phyloP scores from a whole-genome alignment of 2,888 invertebrate genomes.

The Tupiocoris notatus region DNA sequence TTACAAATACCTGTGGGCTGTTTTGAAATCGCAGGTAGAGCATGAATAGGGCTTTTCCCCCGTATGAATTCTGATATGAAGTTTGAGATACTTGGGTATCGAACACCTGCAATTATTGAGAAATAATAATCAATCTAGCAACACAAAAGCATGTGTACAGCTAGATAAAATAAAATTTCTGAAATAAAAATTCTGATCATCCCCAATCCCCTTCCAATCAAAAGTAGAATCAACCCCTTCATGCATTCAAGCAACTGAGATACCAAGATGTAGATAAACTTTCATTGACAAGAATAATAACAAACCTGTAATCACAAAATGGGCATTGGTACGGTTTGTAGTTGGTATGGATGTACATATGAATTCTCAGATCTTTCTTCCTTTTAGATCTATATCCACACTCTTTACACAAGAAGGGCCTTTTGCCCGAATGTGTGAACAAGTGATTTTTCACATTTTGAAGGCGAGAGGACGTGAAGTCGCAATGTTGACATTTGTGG shows the following conservation, averaged over 20 bases:
- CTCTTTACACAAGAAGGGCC: not conserved
- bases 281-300: not conserved
- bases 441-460: not conserved
- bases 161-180: too few relatives aligned
- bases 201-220: too few relatives aligned
- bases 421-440: not conserved
- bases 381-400: not conserved
- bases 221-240: too few relatives aligned
- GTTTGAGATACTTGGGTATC: not conserved
- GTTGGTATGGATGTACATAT: not conserved
- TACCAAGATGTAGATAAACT: not conserved
- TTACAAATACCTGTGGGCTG: constrained; percentile 8
- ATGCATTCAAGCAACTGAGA: too few relatives aligned
- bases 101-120: not conserved
- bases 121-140: too few relatives aligned
- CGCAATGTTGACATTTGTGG: not conserved
- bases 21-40: not conserved
- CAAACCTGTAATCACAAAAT: constrained; percentile 12
- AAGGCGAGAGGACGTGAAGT: not conserved
- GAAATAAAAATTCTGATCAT: too few relatives aligned
- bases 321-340: constrained; percentile 6
- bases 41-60: constrained; percentile 5
- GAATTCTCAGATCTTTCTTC: not conserved
- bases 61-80: not conserved
- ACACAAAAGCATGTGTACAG: too few relatives aligned